A percentile compares a stretch with the other conserved stretches of the same genome.
Evolutionary conservation across 2,113 vertebrate genomes (phyloP).

Genomic region (Callospermophilus lateralis): DNA sequence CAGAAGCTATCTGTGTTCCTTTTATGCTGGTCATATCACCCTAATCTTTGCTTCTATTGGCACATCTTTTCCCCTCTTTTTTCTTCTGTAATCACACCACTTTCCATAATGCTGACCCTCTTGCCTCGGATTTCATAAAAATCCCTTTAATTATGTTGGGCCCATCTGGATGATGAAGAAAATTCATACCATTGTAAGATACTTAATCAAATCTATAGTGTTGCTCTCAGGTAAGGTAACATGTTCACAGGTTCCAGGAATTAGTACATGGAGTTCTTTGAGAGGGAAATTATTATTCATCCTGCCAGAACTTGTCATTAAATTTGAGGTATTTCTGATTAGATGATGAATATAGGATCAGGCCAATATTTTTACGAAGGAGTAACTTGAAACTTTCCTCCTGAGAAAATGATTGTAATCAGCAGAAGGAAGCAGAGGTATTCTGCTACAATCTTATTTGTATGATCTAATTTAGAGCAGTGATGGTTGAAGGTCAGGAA

Average conservation of each 20-base stretch:
- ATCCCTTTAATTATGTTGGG: neutral
- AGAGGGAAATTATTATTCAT: neutral
- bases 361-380: neutral
- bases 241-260: neutral
- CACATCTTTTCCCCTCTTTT: neutral
- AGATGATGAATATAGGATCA: neutral
- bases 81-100: neutral
- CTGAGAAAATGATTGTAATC: neutral
- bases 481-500: neutral
- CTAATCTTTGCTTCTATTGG: neutral
- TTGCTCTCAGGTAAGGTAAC: neutral
- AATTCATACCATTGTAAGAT: neutral
- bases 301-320: neutral
- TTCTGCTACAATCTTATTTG: neutral
- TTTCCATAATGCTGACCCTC: neutral
- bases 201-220: neutral
- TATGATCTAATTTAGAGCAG: neutral
- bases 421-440: neutral
- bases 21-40: neutral
- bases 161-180: neutral
- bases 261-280: neutral
- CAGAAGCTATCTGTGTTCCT: neutral
- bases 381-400: neutral
- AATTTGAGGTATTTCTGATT: neutral
- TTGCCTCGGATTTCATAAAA: neutral